These are phyloP conservation scores for Orthosia cruda DNA, from an alignment of 2,888 invertebrate genomes.

Conservation along the genomic window DNA sequence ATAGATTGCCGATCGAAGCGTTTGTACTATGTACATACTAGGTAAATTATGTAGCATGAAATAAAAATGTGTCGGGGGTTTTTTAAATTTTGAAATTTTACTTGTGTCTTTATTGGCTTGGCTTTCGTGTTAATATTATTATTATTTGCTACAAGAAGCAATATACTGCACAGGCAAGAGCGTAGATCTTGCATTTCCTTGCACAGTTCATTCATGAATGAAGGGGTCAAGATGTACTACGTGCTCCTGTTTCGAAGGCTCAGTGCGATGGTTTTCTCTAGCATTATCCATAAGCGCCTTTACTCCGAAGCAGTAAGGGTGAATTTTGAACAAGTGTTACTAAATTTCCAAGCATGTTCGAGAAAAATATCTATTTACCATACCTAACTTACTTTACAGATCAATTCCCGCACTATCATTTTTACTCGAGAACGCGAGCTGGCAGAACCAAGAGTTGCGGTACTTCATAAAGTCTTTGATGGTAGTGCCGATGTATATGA, in stretches of 20 bases:
- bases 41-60: no score
- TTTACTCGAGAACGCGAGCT: slow-evolving; percentile 80
- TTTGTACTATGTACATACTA: no score
- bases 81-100: no score
- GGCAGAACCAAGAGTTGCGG: slow-evolving; percentile 83
- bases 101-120: no score
- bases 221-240: slow-evolving; percentile 90
- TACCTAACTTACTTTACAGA: slow-evolving; percentile 69
- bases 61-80: no score
- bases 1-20: no score
- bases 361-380: no score
- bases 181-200: slow-evolving; percentile 78
- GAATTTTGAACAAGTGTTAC: no score
- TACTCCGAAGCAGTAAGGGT: no score
- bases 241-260: neutral
- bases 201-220: no score
- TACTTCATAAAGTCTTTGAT: slow-evolving; percentile 89
- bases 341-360: no score
- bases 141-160: slow-evolving; percentile 91
- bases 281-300: no score
- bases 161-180: slow-evolving; percentile 71
- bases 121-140: slow-evolving; percentile 78
- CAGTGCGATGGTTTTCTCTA: neutral
- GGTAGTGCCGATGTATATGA: slow-evolving; percentile 92
- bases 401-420: slow-evolving; percentile 79